Evolutionary conservation across 2,113 vertebrate genomes (phyloP), one percentile per base, ranked within the genome.

Genomic region (Melospiza melodia): DNA sequence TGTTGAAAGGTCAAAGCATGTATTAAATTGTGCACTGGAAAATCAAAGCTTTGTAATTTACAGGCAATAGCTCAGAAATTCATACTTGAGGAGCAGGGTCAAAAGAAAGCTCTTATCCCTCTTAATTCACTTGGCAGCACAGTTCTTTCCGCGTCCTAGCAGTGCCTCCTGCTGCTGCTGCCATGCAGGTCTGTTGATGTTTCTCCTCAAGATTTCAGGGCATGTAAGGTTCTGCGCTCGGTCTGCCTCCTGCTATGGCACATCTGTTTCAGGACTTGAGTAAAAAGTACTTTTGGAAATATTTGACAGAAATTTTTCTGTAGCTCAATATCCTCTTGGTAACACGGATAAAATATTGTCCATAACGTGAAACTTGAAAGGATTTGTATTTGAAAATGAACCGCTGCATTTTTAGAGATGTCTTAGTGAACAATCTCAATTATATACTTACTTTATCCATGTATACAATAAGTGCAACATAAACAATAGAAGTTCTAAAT

Each of bases 11-110:
- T 95, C 94, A 97, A 82, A 79, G 72, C 75, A 0, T 87, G 95
- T 93, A 95, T 96, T 97, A 97, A 96, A 96, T 84, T 91, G 68
- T 89, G 76, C 69, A 83, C 84, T 43, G 73, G 67, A 72, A 97
- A 96, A 96, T 94, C 95, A 96, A 95, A 97, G 93, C 75, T 92
- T 84, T 93, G 81, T 82, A 97, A 92, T 97, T 94, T 95, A 85
- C 91, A 91, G 87, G 83, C 77, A 83, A 62, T 63, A 89, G 87
- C 88, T 94, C 65, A 82, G 74, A 90, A 93, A 95, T 91, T 92
- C 82, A 30, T 94, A 85, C 74, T 90, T 76, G 90, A 89, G 71
- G 61, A 96, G 44, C n/a, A 90, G 75, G 91, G 87, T 94, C 80
- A 94, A 77, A 94, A 80, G 80, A 84, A 95, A 93, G 35, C 83